Conservation (phyloP, 2,888 invertebrate genomes). For the Lasiommata megera region DNA sequence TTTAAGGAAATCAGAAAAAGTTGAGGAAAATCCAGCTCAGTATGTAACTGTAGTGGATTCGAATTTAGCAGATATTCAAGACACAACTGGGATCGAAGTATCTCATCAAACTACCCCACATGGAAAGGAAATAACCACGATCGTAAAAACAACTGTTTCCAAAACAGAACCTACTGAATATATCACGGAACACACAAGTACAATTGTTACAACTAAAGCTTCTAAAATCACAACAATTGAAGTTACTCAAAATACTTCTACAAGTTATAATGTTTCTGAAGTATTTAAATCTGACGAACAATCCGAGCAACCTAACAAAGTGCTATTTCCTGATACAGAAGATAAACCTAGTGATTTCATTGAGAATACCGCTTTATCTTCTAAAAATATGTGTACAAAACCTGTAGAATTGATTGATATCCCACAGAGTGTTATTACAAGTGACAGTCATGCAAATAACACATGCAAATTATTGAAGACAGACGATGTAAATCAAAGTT, state of each 20-base stretch:
- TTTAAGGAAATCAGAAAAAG: neutral
- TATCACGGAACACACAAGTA: conserved; percentile 54
- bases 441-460: neutral
- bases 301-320: conserved; percentile 39
- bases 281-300: conserved; percentile 41
- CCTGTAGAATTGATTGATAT: neutral
- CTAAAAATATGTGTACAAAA: conserved; percentile 1
- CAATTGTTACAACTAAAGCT: conserved; percentile 52
- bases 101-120: conserved; percentile 37
- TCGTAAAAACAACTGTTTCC: conserved; percentile 47
- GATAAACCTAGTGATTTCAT: conserved; percentile 36
- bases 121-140: conserved; percentile 49
- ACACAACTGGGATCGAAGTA: conserved; percentile 44
- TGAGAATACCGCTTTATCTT: neutral
- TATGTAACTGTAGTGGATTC: neutral
- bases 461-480: neutral
- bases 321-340: conserved; percentile 45
- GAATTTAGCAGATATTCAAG: conserved; percentile 33
- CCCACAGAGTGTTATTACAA: conserved; percentile 4
- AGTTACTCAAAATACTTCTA: conserved; percentile 56
- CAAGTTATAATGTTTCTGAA: conserved; percentile 53
- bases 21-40: neutral
- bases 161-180: conserved; percentile 50
- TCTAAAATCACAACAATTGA: conserved; percentile 61
- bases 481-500: neutral